Percentiles rank a stretch among this genome's conserved stretches.
These are phyloP conservation scores for Heliconius ethilla DNA, from an alignment of 2,888 invertebrate species.

Conservation along the genomic window DNA sequence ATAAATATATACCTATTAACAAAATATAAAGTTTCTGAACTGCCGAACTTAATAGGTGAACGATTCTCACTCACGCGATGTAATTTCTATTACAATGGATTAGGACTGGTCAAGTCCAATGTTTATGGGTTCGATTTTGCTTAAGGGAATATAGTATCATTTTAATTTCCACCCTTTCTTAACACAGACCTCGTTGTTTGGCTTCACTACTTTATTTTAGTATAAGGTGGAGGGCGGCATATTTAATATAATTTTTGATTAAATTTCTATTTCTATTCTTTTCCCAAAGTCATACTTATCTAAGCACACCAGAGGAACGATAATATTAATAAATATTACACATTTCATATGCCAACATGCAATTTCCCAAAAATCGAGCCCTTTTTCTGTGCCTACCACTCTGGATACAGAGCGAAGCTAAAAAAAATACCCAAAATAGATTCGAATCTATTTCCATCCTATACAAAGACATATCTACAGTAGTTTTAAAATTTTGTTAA, in stretches of 20 bases:
- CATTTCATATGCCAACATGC: no score
- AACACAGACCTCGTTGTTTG: no score
- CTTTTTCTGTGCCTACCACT: neutral
- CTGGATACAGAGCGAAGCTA: neutral
- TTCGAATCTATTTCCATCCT: neutral
- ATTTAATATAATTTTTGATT: no score
- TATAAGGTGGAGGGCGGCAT: no score
- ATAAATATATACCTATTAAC: no score
- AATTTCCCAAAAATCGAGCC: no score
- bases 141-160: no score
- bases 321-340: neutral
- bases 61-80: constrained; percentile 5
- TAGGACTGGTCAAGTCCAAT: no score
- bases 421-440: neutral
- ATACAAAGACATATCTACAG: neutral
- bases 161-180: no score
- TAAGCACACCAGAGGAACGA: neutral
- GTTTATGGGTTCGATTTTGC: no score
- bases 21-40: neutral
- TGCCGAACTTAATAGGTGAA: neutral
- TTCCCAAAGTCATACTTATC: neutral
- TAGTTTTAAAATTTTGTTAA: neutral
- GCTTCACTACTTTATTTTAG: no score
- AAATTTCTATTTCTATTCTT: no score
- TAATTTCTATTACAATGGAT: neutral